Percentiles rank a stretch among this genome's conserved stretches.
Evolutionary conservation across 2,113 vertebrate genomes (phyloP).

Genomic region (Pygoscelis adeliae): DNA sequence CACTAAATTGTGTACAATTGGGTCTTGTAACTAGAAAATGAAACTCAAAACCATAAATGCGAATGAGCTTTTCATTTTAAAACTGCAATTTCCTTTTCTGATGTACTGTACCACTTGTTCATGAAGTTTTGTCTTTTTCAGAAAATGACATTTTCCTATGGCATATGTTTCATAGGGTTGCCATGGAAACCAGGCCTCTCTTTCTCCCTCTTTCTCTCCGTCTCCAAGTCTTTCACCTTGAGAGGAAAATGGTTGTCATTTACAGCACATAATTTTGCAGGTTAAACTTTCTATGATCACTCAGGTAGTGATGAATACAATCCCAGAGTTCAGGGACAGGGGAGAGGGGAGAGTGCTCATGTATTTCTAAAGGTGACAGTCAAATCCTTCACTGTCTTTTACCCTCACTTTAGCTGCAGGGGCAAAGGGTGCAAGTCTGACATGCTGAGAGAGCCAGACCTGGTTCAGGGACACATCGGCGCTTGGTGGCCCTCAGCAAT

Average conservation of each 20-base stretch:
- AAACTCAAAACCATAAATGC: conserved; percentile 18
- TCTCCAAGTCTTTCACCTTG: conserved; percentile 56
- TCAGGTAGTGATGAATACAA: not conserved
- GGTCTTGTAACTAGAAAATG: conserved; percentile 7
- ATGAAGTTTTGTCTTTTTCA: conserved; percentile 40
- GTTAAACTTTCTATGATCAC: conserved; percentile 46
- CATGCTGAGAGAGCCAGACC: not conserved
- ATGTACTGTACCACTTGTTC: conserved; percentile 28
- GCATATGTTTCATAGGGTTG: conserved; percentile 31
- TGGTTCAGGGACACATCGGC: not conserved
- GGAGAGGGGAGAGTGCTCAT: not conserved
- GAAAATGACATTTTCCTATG: conserved; percentile 45
- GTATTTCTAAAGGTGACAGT: not conserved
- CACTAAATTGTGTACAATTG: conserved; percentile 18
- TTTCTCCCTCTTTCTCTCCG: not conserved
- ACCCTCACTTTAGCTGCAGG: not conserved
- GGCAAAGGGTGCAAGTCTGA: not conserved
- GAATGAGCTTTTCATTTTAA: conserved; percentile 52
- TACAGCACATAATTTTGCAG: not conserved
- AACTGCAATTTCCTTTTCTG: conserved; percentile 22
- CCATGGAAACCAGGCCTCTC: conserved; percentile 56
- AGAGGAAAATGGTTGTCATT: conserved; percentile 59
- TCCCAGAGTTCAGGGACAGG: not conserved
- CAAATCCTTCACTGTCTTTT: not conserved
- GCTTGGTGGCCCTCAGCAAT: not conserved